Evolutionary conservation across 2,113 vertebrate genomes (phyloP).

Genomic region (Dicaeum eximium): DNA sequence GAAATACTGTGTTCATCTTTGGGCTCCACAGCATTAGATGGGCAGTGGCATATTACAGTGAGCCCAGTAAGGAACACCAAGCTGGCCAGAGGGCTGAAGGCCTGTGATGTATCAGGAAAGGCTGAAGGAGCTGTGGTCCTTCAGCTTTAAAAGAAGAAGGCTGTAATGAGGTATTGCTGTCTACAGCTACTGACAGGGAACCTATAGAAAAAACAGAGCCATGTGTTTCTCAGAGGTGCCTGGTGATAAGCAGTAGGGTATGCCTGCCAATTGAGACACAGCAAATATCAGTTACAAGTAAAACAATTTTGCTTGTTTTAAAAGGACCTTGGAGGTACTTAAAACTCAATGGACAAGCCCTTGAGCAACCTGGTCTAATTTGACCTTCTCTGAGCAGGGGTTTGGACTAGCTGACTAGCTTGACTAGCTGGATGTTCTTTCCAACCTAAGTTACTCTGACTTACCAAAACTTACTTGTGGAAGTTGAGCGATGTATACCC

Average conservation of each 20-base stretch:
- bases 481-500: rapidly evolving
- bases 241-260: neutral
- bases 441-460: neutral
- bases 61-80: neutral
- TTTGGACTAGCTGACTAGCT: neutral
- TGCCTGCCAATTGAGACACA: neutral
- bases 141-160: neutral
- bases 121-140: neutral
- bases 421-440: neutral
- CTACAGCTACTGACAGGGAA: neutral
- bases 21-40: neutral
- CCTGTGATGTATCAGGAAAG: neutral
- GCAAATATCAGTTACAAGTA: neutral
- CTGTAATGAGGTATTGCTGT: neutral
- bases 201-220: neutral
- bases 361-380: neutral
- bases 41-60: neutral
- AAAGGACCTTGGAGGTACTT: neutral
- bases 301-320: neutral
- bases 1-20: neutral
- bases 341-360: neutral
- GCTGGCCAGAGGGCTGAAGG: neutral
- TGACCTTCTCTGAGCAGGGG: neutral
- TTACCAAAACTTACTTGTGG: neutral
- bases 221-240: neutral